Percentiles rank a stretch among this genome's conserved stretches.
phyloP scores from a whole-genome alignment of 2,113 vertebrate genomes.

The Xiphophorus hellerii region DNA sequence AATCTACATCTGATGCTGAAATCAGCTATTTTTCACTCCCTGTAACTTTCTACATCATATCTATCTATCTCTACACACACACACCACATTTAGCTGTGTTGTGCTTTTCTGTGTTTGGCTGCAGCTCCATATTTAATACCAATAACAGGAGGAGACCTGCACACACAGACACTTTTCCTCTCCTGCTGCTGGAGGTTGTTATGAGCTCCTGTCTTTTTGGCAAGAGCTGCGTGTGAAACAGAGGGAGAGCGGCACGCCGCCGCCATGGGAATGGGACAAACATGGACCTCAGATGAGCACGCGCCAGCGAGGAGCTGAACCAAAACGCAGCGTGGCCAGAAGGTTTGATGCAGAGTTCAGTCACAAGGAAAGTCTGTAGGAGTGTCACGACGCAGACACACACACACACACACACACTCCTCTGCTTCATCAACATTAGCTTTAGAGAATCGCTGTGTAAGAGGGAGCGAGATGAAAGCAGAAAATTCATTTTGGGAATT shows the following conservation, averaged over 20 bases:
- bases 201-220: slow-evolving; percentile 48
- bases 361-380: slow-evolving; percentile 47
- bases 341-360: slow-evolving; percentile 48
- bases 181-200: slow-evolving; percentile 65
- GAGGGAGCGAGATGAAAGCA: too few relatives aligned
- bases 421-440: not conserved
- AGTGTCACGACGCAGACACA: slow-evolving; percentile 60
- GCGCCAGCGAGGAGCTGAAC: slow-evolving; percentile 14
- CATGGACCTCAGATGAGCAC: slow-evolving; percentile 45
- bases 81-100: not conserved
- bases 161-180: slow-evolving; percentile 44
- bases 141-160: slow-evolving; percentile 61
- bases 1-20: slow-evolving; percentile 59
- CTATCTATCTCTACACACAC: not conserved
- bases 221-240: slow-evolving; percentile 62
- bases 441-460: not conserved
- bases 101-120: slow-evolving; percentile 38
- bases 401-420: not conserved
- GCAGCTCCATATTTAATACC: slow-evolving; percentile 48
- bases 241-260: slow-evolving; percentile 48
- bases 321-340: slow-evolving; percentile 64
- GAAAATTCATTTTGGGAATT: too few relatives aligned
- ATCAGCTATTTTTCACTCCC: not conserved
- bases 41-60: not conserved
- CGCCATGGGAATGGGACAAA: slow-evolving; percentile 60